These are phyloP conservation scores for Pachycephus smyrnensis DNA, from an alignment of 2,888 invertebrate genomes.

Conservation along the genomic window DNA sequence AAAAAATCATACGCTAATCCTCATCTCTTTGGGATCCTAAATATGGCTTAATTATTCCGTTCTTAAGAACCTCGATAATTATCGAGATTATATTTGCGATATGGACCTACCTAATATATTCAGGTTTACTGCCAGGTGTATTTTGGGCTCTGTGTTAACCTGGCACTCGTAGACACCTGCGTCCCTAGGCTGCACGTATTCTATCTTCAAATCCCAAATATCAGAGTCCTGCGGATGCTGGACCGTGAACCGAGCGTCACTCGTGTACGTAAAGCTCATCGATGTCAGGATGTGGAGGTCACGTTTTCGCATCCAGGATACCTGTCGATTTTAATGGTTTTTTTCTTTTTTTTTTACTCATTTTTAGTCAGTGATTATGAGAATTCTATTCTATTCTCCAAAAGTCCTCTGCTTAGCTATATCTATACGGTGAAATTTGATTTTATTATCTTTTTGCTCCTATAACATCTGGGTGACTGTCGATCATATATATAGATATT, in stretches of 20 bases:
- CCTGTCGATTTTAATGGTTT: slow-evolving; percentile 67
- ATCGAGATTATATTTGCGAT: background rate
- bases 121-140: slow-evolving; percentile 83
- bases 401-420: no score
- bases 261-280: slow-evolving; percentile 76
- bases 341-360: background rate
- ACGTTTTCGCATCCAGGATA: slow-evolving; percentile 74
- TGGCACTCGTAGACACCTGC: slow-evolving; percentile 84
- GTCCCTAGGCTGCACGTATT: slow-evolving; percentile 71
- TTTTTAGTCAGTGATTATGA: background rate
- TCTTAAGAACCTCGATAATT: background rate
- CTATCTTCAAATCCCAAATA: slow-evolving; percentile 73
- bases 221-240: slow-evolving; percentile 75
- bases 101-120: slow-evolving; percentile 79
- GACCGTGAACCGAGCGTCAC: slow-evolving; percentile 76
- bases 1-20: background rate
- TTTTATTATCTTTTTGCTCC: no score
- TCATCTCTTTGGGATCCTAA: no score
- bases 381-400: no score
- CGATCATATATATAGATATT: no score
- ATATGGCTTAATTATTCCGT: no score
- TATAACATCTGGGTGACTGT: no score
- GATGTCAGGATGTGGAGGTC: slow-evolving; percentile 75
- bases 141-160: slow-evolving; percentile 90
- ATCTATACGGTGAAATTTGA: no score